Conservation (phyloP, 2,113 vertebrate species). For the Edolisoma coerulescens region DNA sequence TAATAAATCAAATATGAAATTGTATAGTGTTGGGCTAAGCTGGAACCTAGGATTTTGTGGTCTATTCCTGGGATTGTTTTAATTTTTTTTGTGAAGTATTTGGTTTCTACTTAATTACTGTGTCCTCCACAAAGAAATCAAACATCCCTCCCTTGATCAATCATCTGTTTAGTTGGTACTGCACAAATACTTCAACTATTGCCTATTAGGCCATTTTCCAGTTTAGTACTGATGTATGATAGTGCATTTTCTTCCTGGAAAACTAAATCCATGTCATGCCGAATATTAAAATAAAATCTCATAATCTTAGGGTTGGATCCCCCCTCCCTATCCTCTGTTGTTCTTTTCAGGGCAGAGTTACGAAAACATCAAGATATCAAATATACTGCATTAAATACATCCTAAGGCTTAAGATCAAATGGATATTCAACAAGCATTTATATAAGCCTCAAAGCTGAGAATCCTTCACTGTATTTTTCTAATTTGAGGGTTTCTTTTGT, state of each 20-base stretch:
- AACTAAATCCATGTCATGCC: not conserved
- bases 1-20: constrained; percentile 54
- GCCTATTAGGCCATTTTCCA: not conserved
- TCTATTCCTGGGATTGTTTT: not conserved
- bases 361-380: not conserved
- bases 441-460: not conserved
- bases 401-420: not conserved
- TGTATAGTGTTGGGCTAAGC: not conserved
- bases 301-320: not conserved
- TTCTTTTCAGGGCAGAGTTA: not conserved
- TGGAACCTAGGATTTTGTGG: constrained; percentile 1
- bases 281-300: constrained; percentile 8
- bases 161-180: not conserved
- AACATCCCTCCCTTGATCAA: constrained; percentile 13
- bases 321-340: not conserved
- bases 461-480: not conserved
- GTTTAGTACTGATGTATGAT: not conserved
- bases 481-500: not conserved
- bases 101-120: constrained; percentile 43
- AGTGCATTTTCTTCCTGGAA: not conserved
- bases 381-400: not conserved
- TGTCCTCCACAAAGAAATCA: not conserved
- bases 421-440: constrained; percentile 1
- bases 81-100: not conserved
- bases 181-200: not conserved